These are phyloP conservation scores for Papilio elwesi DNA, from an alignment of 2,888 invertebrate species.

Conservation along the genomic window DNA sequence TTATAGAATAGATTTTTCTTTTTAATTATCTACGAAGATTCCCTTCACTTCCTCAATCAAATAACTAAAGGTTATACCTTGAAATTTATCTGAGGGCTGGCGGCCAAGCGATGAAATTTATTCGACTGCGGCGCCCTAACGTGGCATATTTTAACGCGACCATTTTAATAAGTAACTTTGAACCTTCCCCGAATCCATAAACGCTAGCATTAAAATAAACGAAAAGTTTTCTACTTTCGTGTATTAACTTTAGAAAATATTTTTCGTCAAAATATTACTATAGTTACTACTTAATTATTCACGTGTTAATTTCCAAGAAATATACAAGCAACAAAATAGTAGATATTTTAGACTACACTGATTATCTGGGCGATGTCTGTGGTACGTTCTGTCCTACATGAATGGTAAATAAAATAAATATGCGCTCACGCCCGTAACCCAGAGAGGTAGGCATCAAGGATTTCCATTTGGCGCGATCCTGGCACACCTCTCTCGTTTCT, in stretches of 20 bases:
- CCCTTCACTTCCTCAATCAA: neutral
- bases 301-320: too few relatives aligned
- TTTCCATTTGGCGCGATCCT: too few relatives aligned
- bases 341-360: too few relatives aligned
- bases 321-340: too few relatives aligned
- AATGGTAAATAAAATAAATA: too few relatives aligned
- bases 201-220: constrained; percentile 5
- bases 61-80: constrained; percentile 22
- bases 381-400: too few relatives aligned
- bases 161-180: constrained; percentile 80
- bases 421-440: too few relatives aligned
- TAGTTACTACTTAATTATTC: too few relatives aligned
- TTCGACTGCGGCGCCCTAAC: constrained; percentile 68
- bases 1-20: too few relatives aligned
- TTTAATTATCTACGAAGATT: neutral
- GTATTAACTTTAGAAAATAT: constrained; percentile 17
- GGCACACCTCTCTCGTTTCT: too few relatives aligned
- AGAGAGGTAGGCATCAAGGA: too few relatives aligned
- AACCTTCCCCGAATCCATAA: constrained; percentile 52
- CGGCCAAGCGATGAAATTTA: constrained; percentile 74
- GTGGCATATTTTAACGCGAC: constrained; percentile 81
- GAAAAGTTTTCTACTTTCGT: constrained; percentile 17
- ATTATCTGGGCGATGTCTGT: too few relatives aligned
- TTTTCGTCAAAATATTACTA: neutral
- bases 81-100: constrained; percentile 26